phyloP scores from a whole-genome alignment of 2,888 invertebrate genomes.

The Standfussiana lucernea region DNA sequence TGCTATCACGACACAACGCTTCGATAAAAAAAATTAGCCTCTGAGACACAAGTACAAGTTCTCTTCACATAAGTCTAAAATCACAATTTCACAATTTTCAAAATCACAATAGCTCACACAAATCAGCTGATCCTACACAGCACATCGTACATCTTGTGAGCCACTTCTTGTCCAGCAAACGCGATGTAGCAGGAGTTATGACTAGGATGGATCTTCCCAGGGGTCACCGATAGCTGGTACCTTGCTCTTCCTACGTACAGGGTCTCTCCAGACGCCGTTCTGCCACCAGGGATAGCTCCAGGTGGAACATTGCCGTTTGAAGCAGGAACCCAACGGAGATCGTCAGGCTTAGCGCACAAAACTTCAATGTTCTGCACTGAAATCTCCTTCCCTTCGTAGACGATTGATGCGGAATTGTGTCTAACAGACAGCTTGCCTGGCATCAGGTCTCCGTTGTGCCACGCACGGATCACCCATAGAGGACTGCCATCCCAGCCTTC shows the following conservation, averaged over 20 bases:
- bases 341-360: constrained; percentile 81
- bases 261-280: constrained; percentile 86
- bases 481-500: constrained; percentile 89
- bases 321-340: constrained; percentile 89
- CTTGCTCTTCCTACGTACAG: constrained; percentile 90
- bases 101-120: constrained; percentile 8
- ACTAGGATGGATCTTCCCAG: constrained; percentile 90
- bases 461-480: constrained; percentile 86
- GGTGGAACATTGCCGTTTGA: constrained; percentile 89
- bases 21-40: constrained; percentile 18
- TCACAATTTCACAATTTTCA: constrained; percentile 38
- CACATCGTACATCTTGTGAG: constrained; percentile 86
- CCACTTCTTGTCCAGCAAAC: constrained; percentile 84
- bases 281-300: constrained; percentile 90
- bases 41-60: constrained; percentile 13
- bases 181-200: constrained; percentile 85
- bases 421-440: constrained; percentile 88
- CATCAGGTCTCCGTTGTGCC: constrained; percentile 86
- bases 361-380: constrained; percentile 87
- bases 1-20: neutral
- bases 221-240: constrained; percentile 90
- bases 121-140: constrained; percentile 82
- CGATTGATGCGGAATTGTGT: constrained; percentile 84
- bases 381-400: constrained; percentile 84
- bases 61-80: constrained; percentile 28